Percentiles rank a stretch among this genome's conserved stretches.
Conservation (phyloP, 23 tunicate genomes). For the Diplosoma virens region DNA sequence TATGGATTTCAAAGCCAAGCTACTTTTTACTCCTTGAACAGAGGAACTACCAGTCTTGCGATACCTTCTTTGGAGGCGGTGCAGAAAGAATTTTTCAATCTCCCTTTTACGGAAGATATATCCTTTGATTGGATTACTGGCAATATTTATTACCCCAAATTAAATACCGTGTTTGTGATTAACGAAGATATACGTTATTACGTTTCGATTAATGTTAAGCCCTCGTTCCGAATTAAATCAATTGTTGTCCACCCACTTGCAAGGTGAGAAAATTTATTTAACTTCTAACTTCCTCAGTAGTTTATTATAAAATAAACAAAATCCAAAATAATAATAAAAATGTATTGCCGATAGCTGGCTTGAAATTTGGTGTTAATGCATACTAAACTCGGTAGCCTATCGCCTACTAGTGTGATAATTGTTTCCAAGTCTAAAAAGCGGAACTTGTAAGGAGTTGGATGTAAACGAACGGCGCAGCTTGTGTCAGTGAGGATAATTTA, state of each 20-base stretch:
- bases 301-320: neutral
- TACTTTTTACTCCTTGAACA: too few relatives aligned
- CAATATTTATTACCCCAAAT: neutral
- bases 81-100: neutral
- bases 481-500: neutral
- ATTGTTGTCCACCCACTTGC: neutral
- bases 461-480: too few relatives aligned
- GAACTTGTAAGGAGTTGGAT: too few relatives aligned
- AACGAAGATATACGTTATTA: neutral
- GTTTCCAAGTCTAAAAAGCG: too few relatives aligned
- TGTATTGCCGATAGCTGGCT: too few relatives aligned
- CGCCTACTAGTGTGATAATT: too few relatives aligned
- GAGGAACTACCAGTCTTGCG: too few relatives aligned
- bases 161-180: neutral
- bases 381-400: too few relatives aligned
- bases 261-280: neutral
- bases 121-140: conserved; percentile 13
- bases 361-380: too few relatives aligned
- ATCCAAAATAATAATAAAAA: neutral
- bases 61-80: neutral
- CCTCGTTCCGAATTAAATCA: neutral
- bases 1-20: too few relatives aligned
- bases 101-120: conserved; percentile 7
- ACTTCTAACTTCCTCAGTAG: neutral
- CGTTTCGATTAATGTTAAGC: neutral